These are phyloP conservation scores for Marmota monax DNA, from an alignment of 2,113 vertebrate genomes.

Conservation along the genomic window DNA sequence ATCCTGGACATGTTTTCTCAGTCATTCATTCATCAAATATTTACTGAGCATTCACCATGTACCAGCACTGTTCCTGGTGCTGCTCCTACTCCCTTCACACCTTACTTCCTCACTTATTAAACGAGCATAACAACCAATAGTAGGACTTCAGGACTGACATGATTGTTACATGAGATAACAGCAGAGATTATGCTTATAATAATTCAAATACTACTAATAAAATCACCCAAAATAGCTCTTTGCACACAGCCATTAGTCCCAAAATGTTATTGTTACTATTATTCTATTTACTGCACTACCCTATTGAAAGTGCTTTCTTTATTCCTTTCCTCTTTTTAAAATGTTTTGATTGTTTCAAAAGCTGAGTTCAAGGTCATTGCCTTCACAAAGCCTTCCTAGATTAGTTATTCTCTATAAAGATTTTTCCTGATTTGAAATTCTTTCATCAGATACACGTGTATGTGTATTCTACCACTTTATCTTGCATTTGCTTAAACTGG, in stretches of 20 bases:
- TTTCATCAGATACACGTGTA: background rate
- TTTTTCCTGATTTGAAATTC: background rate
- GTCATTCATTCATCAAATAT: too few species aligned
- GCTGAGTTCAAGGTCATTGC: background rate
- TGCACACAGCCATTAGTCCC: background rate
- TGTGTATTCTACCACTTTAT: background rate
- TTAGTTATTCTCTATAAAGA: background rate
- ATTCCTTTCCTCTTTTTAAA: background rate
- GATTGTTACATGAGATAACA: background rate
- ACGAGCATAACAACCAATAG: background rate
- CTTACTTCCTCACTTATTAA: background rate
- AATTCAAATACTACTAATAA: background rate
- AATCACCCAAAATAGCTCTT: background rate
- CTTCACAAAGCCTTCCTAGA: background rate
- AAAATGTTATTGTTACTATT: background rate
- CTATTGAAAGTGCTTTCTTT: background rate
- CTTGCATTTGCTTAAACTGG: background rate
- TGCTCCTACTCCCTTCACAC: background rate
- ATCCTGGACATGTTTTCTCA: background rate
- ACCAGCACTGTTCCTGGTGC: background rate
- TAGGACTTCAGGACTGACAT: background rate
- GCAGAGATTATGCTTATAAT: background rate
- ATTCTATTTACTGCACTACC: background rate
- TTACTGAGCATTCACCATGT: background rate
- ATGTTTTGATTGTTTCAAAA: background rate